Evolutionary conservation across 2,797 vertebrate genomes (phyloP), one percentile per base, ranked within the genome.

Genomic region (Epinephelus malabaricus): DNA sequence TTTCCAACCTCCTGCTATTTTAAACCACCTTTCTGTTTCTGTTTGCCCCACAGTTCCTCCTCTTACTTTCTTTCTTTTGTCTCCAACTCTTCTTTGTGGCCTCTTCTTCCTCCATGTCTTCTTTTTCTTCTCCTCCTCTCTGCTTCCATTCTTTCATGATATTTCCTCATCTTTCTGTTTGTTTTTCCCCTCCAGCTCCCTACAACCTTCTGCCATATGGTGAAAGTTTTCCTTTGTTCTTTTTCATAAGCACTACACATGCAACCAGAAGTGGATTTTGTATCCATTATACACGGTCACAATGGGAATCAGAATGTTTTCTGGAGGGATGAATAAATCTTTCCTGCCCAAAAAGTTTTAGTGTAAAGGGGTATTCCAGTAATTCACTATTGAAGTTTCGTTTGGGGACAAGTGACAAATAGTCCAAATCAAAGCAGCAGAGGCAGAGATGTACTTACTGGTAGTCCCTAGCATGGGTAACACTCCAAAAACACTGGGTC

Each of bases 1-100:
- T 80, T 90, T 88, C 81, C 69, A 87, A 59, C 88, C 90, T 87
- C 83, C 88, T 85, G 89, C 89, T 92, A 92, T 87, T 93, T 89
- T 87, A 92, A 92, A 85, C 79, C 81, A 84, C 82, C 84, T 85
- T 79, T 67, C 82, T 81, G 62, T 69, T 69, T 86, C 69, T 4
- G 67, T 67, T 73, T 69, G 76, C 83, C 85, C 72, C 85, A 34
- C 64, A 74, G 25, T 38, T 69, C 69, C 21, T 40, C 53, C 43
- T 55, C 62, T 50, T 15, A 23, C 43, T 17, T 8, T 15, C 4
- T 66, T 10, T 38, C 69, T 73, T 63, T 59, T 67, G n/a, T 76
- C 34, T 21, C 30, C 2, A 3, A 40, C 27, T 77, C 58, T 34
- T 63, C 66, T 84, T 60, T 69, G 50, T 62, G 50, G 34, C 21